These are phyloP conservation scores for Hybos culiciformis DNA, from an alignment of 2,888 invertebrate species.

Conservation along the genomic window DNA sequence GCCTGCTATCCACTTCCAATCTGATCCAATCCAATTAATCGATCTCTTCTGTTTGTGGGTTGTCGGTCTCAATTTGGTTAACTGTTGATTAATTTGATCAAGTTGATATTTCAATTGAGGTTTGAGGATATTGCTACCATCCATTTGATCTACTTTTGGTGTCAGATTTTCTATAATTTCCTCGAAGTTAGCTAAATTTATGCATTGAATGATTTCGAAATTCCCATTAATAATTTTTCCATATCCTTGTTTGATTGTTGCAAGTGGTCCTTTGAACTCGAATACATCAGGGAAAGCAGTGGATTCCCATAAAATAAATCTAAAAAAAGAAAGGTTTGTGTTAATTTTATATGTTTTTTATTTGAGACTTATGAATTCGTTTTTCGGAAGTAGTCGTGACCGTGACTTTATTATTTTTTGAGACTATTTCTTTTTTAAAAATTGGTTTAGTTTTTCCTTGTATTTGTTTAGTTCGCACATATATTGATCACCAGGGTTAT, in stretches of 20 bases:
- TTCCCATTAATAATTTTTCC: not conserved
- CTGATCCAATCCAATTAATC: constrained; percentile 7
- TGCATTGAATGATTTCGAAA: not conserved
- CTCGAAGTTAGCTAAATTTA: not conserved
- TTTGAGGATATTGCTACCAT: not conserved
- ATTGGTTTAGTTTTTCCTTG: not conserved
- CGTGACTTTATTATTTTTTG: constrained; percentile 5
- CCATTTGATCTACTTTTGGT: no score
- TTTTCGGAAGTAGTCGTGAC: constrained; percentile 4
- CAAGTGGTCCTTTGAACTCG: constrained; percentile 1
- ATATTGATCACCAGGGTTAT: not conserved
- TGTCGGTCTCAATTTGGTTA: constrained; percentile 1
- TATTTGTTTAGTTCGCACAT: constrained; percentile 4
- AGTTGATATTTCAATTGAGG: not conserved
- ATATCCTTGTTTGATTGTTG: constrained; percentile 4
- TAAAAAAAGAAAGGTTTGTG: not conserved
- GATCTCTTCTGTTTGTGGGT: not conserved
- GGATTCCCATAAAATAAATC: not conserved
- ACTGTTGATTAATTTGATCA: not conserved
- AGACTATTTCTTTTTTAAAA: constrained; percentile 2
- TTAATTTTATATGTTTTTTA: constrained; percentile 5
- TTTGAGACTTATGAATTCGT: constrained; percentile 5
- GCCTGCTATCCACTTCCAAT: constrained; percentile 1
- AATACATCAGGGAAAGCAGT: not conserved
- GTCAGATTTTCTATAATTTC: no score